These are phyloP conservation scores for Atopsyche davidsoni DNA, from an alignment of 1,140 invertebrate genomes.

Conservation along the genomic window DNA sequence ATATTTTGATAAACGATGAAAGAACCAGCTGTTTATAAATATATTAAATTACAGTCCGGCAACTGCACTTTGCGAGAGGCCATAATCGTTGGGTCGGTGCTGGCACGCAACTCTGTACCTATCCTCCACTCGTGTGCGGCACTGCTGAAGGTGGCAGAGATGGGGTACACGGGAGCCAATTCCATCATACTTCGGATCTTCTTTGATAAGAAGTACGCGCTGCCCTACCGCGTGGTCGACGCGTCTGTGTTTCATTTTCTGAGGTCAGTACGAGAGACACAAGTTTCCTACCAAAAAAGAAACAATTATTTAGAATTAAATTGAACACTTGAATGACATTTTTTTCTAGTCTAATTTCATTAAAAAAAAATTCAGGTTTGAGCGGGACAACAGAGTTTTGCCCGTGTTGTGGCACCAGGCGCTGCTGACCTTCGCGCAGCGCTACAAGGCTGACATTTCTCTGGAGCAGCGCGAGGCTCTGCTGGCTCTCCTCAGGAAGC, in stretches of 20 bases:
- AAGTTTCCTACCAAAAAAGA: neutral
- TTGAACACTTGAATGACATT: too few species aligned
- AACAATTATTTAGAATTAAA: too few species aligned
- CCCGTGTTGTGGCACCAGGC: conserved; percentile 98
- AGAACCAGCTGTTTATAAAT: too few species aligned
- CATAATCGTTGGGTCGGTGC: conserved; percentile 87
- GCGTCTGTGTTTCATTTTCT: conserved; percentile 94
- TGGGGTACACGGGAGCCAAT: conserved; percentile 96
- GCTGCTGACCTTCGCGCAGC: conserved; percentile 87
- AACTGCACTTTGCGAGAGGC: conserved; percentile 94
- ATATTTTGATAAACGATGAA: too few species aligned
- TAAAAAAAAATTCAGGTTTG: conserved; percentile 62
- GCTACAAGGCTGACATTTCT: conserved; percentile 93
- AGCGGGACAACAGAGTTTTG: conserved; percentile 71
- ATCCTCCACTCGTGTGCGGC: conserved; percentile 95
- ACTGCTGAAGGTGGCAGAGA: conserved; percentile 92
- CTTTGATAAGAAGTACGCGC: conserved; percentile 96
- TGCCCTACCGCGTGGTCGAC: conserved; percentile 94
- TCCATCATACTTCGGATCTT: conserved; percentile 93
- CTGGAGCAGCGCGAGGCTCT: conserved; percentile 86
- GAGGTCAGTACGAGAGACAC: too few species aligned
- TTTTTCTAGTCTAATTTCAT: neutral
- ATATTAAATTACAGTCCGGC: conserved; percentile 63
- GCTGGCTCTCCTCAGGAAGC: conserved; percentile 66
- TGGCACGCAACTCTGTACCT: conserved; percentile 89